Conservation (phyloP, 1,140 invertebrate genomes). For the Tetranychus cinnabarinus region DNA sequence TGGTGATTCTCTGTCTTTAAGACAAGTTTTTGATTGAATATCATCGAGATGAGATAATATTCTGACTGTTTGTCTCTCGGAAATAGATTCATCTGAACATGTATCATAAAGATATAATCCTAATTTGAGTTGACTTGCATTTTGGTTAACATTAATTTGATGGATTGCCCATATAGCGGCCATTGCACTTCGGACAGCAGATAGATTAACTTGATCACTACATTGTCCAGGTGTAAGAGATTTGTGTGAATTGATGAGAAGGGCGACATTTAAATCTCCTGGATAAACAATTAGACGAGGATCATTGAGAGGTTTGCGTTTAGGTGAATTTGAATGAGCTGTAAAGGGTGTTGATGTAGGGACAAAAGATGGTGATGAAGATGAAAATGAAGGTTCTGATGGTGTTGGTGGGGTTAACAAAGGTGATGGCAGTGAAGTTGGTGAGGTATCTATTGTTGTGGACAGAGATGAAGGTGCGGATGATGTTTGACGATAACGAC, state of each 20-base stretch:
- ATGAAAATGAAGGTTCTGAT: too few species aligned
- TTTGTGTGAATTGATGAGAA: background rate
- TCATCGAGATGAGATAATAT: constrained; percentile 7
- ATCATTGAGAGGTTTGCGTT: background rate
- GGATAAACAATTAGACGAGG: constrained; percentile 1
- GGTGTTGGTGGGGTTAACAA: too few species aligned
- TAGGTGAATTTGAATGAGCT: too few species aligned
- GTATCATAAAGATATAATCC: constrained; percentile 13
- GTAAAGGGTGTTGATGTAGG: too few species aligned
- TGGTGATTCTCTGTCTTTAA: background rate
- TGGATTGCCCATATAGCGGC: constrained; percentile 1
- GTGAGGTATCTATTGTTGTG: too few species aligned
- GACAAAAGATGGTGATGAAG: too few species aligned
- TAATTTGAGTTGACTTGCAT: background rate
- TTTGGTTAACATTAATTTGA: background rate
- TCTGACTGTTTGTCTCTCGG: constrained; percentile 9
- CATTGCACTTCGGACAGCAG: background rate
- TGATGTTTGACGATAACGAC: too few species aligned
- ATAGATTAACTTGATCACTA: background rate
- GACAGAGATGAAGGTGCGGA: too few species aligned
- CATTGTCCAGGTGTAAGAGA: background rate
- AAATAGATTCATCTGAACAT: constrained; percentile 7
- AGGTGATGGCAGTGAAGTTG: too few species aligned
- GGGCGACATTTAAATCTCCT: background rate
- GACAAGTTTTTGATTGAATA: constrained; percentile 8